Conservation (phyloP, 2,797 vertebrate genomes). For the Gymnoscopelus microlampas region DNA sequence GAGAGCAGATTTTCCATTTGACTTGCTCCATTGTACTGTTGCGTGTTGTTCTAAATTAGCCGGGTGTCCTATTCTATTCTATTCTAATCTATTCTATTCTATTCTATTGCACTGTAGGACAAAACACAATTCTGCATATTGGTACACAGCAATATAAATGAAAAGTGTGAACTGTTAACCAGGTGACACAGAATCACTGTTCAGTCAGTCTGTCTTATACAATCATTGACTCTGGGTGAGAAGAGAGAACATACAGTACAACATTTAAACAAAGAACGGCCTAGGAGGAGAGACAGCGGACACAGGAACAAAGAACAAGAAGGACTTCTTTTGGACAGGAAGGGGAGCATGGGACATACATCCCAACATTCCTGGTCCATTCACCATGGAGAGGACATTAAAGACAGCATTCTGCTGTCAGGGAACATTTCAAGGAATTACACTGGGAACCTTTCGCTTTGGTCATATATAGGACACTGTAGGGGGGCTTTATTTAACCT, state of each 20-base stretch:
- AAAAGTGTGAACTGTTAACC: neutral
- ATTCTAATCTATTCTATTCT: neutral
- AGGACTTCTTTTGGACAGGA: constrained; percentile 7
- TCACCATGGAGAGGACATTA: constrained; percentile 8
- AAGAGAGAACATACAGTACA: neutral
- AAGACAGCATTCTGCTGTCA: constrained; percentile 2
- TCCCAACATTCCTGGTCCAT: constrained; percentile 21
- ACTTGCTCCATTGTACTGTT: constrained; percentile 19
- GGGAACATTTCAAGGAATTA: constrained; percentile 16
- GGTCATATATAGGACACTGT: neutral
- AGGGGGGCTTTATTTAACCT: constrained; percentile 25
- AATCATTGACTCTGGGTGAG: too few relatives aligned
- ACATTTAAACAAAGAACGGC: neutral
- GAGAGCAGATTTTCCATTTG: neutral
- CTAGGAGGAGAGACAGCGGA: too few relatives aligned
- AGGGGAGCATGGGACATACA: neutral
- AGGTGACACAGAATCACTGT: too few relatives aligned
- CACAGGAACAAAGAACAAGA: neutral
- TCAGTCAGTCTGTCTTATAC: too few relatives aligned
- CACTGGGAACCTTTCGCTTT: neutral
- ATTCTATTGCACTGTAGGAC: neutral
- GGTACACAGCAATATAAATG: neutral
- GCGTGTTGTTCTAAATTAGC: neutral
- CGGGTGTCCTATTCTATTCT: neutral
- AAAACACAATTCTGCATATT: neutral